Base-by-base conservation (phyloP, 2,888 invertebrate species). In the Aphodius sticticus region DNA sequence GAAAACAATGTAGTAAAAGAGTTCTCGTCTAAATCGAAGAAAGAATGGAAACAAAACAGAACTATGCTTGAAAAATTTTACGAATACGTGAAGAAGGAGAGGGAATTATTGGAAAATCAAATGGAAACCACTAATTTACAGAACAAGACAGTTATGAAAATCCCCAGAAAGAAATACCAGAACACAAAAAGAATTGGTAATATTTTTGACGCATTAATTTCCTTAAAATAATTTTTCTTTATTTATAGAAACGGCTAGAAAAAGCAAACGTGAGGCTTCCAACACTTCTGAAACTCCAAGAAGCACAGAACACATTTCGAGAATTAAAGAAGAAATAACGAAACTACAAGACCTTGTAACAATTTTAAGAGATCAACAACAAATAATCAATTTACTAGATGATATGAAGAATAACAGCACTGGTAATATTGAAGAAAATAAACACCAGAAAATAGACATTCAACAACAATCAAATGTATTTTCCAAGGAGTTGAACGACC, bases 361-460 rank as follows among this genome's bases (percentile, higher is more conserved):
- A 69, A 81, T 88, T 16, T 80, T 88, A 14, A 85, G 84, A 79
- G 87, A 88, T 74, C 88, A 88, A 81, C 87, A 88, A 79, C 82
- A 85, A 36, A 82, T 87, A 26, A 79, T 88, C 16, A 84, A 84
- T 15, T 81, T 84, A 15, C 80, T 87, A 16, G 84, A 84, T 74
- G 80, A 85, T 72, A 76, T 82, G 35, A 80, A 81, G 1, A 70
- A 69, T 37, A 72, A 74, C 3, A 72, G 16, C 6, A 14, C 53
- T 53, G 7, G 12, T 2, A 74, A 70, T 35, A 72, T 26, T 7
- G n/a, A 26, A 16, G 14, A 35, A 76, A 76, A 77, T 53, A 9
- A 7, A 53, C 1, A 53, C 12, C 7, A 53, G 9, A 53, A 53
- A 7, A 5, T 9, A 53, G 53, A 53, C 12, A 53, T 12, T 53